Conservation (phyloP, 2,888 invertebrate species). For the Schizaphis graminum region DNA sequence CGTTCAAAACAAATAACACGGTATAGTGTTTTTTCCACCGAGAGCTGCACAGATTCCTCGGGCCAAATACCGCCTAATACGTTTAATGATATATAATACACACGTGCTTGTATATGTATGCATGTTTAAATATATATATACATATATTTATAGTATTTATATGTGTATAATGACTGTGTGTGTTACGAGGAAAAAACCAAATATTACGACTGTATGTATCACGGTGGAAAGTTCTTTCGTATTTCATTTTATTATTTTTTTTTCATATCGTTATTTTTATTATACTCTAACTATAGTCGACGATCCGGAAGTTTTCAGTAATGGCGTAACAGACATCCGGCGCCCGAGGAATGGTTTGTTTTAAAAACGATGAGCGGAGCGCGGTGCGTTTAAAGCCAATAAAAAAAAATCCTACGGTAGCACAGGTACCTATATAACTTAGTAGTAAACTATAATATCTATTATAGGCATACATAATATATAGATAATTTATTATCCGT, state of each 20-base stretch:
- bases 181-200: neutral
- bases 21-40: neutral
- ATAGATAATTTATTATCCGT: neutral
- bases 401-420: neutral
- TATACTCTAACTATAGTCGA: neutral
- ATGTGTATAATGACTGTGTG: neutral
- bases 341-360: slow-evolving; percentile 42
- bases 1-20: slow-evolving; percentile 62
- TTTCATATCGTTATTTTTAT: neutral
- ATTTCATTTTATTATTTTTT: neutral
- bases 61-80: slow-evolving; percentile 39
- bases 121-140: neutral
- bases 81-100: slow-evolving; percentile 36
- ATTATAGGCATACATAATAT: neutral
- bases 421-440: neutral
- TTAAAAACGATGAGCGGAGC: neutral
- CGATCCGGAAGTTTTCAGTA: slow-evolving; percentile 50
- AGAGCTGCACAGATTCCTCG: slow-evolving; percentile 4
- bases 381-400: neutral
- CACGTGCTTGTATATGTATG: neutral
- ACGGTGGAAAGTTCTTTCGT: slow-evolving; percentile 27
- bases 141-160: neutral
- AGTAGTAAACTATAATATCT: neutral
- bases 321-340: slow-evolving; percentile 59
- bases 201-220: neutral